Conservation (phyloP, 2,888 invertebrate species). For the Nasonovia ribisnigri region DNA sequence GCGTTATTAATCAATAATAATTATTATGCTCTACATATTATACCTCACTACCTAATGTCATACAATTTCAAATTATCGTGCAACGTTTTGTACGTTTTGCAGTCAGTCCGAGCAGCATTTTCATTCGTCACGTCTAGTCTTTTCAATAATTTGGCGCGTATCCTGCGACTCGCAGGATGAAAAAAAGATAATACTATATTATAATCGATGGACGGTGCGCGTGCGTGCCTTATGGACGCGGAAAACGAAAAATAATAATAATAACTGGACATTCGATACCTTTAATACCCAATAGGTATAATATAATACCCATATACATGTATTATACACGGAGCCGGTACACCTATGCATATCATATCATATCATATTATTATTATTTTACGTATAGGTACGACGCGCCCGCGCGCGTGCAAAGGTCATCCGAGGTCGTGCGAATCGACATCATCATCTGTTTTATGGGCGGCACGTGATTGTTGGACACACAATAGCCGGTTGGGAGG, state of each 20-base stretch:
- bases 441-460: slow-evolving; percentile 62
- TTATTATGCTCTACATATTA: background rate
- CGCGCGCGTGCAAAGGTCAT: slow-evolving; percentile 45
- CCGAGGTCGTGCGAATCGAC: slow-evolving; percentile 64
- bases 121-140: background rate
- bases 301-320: too few relatives aligned
- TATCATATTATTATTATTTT: too few relatives aligned
- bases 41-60: background rate
- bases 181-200: background rate
- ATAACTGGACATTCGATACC: background rate
- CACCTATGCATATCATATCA: background rate
- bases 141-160: background rate
- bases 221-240: background rate
- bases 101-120: background rate
- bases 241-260: slow-evolving; percentile 22
- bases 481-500: slow-evolving; percentile 61
- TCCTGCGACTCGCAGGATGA: background rate
- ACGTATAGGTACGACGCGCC: background rate
- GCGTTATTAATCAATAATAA: too few relatives aligned
- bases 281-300: background rate
- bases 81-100: background rate
- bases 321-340: background rate
- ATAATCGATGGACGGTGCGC: background rate
- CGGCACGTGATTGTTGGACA: slow-evolving; percentile 64
- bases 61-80: background rate